Percentiles rank a stretch among this genome's conserved stretches.
phyloP scores from a whole-genome alignment of 2,888 invertebrate species.

The Spilosoma lubricipeda region DNA sequence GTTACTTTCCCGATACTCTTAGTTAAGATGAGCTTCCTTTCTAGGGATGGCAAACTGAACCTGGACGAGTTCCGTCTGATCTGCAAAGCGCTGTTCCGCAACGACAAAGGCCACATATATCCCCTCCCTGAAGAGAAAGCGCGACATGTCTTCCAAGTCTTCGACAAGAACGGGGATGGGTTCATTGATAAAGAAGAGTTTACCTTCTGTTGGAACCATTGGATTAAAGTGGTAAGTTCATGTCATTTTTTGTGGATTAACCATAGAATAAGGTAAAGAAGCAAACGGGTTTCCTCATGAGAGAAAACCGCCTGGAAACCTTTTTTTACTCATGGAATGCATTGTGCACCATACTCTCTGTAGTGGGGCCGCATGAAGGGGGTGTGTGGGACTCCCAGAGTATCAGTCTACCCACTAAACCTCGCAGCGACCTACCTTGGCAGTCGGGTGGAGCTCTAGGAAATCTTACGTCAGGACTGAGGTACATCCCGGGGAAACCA shows the following conservation, averaged over 20 bases:
- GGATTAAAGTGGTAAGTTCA: slow-evolving; percentile 93
- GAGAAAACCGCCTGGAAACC: too few relatives aligned
- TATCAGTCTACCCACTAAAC: too few relatives aligned
- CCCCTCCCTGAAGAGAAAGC: slow-evolving; percentile 90
- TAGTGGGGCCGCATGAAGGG: too few relatives aligned
- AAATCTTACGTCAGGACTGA: too few relatives aligned
- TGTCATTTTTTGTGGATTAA: not conserved
- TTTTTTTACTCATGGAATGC: too few relatives aligned
- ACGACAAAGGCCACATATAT: slow-evolving; percentile 94
- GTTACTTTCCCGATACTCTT: not conserved
- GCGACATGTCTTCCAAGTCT: slow-evolving; percentile 92
- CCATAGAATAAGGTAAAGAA: too few relatives aligned
- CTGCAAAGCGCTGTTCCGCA: slow-evolving; percentile 94
- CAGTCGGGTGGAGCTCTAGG: too few relatives aligned
- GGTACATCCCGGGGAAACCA: too few relatives aligned
- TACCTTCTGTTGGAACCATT: slow-evolving; percentile 94
- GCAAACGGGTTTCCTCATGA: too few relatives aligned
- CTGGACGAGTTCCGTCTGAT: slow-evolving; percentile 92
- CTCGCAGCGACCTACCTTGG: too few relatives aligned
- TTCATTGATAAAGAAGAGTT: slow-evolving; percentile 94
- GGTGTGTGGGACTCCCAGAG: too few relatives aligned
- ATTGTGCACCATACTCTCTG: too few relatives aligned
- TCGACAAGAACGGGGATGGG: slow-evolving; percentile 92
- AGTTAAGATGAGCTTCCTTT: not conserved
- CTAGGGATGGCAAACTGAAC: slow-evolving; percentile 92